Percentiles rank a stretch among this genome's conserved stretches.
Evolutionary conservation across 1,140 invertebrate genomes (phyloP).

Genomic region (Danaus plexippus): DNA sequence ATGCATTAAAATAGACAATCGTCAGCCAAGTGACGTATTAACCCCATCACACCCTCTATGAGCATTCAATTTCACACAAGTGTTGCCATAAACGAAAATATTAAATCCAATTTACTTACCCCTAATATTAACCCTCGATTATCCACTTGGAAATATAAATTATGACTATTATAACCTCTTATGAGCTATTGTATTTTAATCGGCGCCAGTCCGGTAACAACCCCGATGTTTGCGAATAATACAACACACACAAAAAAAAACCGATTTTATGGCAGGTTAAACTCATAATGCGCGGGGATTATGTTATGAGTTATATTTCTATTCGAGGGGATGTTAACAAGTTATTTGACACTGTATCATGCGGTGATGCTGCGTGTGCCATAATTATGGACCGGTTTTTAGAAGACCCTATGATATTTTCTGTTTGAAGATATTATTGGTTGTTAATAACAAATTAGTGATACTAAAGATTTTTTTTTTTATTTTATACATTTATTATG

Average conservation of each 20-base stretch:
- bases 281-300: conserved; percentile 67
- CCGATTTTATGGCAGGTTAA: conserved; percentile 70
- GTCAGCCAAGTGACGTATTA: conserved; percentile 35
- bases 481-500: conserved; percentile 14
- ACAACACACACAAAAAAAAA: conserved; percentile 38
- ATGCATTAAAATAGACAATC: too few species aligned
- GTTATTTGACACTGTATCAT: conserved; percentile 64
- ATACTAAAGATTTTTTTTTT: too few species aligned
- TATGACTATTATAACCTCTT: conserved; percentile 65
- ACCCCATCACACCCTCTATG: conserved; percentile 59
- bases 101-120: conserved; percentile 69
- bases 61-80: conserved; percentile 67
- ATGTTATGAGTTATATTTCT: conserved; percentile 68
- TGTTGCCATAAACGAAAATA: conserved; percentile 65
- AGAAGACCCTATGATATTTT: too few species aligned
- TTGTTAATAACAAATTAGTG: background rate
- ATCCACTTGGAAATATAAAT: conserved; percentile 59
- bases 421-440: too few species aligned
- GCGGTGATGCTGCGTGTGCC: conserved; percentile 33
- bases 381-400: conserved; percentile 40
- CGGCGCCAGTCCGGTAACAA: conserved; percentile 49
- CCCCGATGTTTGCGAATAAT: conserved; percentile 49
- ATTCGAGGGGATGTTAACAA: conserved; percentile 60
- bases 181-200: conserved; percentile 47
- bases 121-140: conserved; percentile 52